Evolutionary conservation across 2,797 vertebrate species (phyloP).

Genomic region (Chloroceryle inda): DNA sequence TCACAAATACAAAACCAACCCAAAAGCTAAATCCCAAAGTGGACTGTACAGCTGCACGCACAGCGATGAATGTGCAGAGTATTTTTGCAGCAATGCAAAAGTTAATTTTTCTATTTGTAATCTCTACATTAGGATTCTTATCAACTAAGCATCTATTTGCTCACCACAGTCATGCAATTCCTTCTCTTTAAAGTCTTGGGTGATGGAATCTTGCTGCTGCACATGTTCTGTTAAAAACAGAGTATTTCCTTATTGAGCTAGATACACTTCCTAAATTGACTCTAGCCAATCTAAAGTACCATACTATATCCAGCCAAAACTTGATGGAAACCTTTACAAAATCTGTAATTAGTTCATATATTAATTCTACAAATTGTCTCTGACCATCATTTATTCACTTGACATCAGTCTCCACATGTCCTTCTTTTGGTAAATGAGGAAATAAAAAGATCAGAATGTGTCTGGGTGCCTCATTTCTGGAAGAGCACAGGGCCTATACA

Average conservation of each 20-base stretch:
- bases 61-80: neutral
- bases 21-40: neutral
- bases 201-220: slow-evolving; percentile 52
- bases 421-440: neutral
- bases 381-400: neutral
- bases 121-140: neutral
- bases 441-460: neutral
- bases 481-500: neutral
- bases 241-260: neutral
- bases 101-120: neutral
- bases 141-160: slow-evolving; percentile 49
- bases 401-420: neutral
- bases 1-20: neutral
- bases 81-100: neutral
- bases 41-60: neutral
- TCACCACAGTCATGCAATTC: neutral
- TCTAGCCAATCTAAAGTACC: neutral
- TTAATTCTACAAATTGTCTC: neutral
- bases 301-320: neutral
- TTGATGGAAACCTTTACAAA: neutral
- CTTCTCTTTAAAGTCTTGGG: neutral
- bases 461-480: neutral
- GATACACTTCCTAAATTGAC: neutral
- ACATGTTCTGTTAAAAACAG: slow-evolving; percentile 71
- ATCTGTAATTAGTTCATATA: neutral